Evolutionary conservation across 53 echinoderm and acorn worm genomes (phyloP).

Genomic region (Zoroaster sp.): DNA sequence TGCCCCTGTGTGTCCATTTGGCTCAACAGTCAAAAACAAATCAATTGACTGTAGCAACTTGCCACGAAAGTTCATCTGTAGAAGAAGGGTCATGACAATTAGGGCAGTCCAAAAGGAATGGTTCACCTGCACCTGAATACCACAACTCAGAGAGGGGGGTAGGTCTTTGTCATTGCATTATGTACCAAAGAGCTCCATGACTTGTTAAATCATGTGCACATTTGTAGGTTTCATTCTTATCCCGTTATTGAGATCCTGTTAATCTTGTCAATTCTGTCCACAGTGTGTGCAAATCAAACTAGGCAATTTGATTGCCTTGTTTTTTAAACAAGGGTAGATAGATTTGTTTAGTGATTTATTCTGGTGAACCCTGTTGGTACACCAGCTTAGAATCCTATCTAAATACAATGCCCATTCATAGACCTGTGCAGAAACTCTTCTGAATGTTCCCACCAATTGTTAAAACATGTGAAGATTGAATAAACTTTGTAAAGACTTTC

Average conservation of each 20-base stretch:
- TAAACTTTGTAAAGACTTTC: not conserved
- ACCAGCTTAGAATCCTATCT: not conserved
- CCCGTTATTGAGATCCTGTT: not conserved
- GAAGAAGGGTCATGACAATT: too few species aligned
- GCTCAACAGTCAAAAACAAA: too few species aligned
- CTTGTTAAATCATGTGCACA: not conserved
- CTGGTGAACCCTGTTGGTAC: not conserved
- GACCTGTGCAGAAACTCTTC: not conserved
- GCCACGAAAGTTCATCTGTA: too few species aligned
- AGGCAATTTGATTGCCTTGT: not conserved
- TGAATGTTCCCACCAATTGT: not conserved
- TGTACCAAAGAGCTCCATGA: not conserved
- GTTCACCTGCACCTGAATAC: too few species aligned
- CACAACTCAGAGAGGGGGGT: too few species aligned
- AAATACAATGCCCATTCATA: not conserved
- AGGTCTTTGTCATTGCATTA: too few species aligned
- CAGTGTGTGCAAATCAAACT: conserved; percentile 18
- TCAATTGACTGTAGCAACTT: too few species aligned
- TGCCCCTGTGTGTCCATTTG: too few species aligned
- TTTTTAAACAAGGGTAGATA: not conserved
- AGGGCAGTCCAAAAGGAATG: too few species aligned
- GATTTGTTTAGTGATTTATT: conserved; percentile 4
- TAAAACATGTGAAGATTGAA: not conserved
- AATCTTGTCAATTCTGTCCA: not conserved
- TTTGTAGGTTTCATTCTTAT: not conserved